phyloP scores from a whole-genome alignment of 2,888 invertebrate species.

The Nemotelus pantherinus region DNA sequence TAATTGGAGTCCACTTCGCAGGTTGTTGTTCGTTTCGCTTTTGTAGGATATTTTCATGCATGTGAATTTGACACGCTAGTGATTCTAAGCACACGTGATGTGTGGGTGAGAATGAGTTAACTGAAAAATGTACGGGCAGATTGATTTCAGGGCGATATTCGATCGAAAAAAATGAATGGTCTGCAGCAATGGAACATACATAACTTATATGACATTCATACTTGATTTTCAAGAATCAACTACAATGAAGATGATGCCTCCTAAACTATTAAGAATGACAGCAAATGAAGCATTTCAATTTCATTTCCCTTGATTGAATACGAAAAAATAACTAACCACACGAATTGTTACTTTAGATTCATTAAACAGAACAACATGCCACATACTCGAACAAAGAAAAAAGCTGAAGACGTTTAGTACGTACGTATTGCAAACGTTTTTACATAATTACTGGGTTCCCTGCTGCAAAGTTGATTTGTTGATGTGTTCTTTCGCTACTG shows the following conservation, averaged over 20 bases:
- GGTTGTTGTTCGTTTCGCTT: neutral
- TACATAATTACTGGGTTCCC: slow-evolving; percentile 32
- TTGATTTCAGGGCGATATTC: neutral
- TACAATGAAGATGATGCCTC: neutral
- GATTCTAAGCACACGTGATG: too few species aligned
- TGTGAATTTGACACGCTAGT: too few species aligned
- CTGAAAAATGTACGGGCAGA: too few species aligned
- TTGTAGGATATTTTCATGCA: neutral
- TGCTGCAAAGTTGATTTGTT: slow-evolving; percentile 44
- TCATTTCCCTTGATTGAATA: neutral
- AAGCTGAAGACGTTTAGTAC: slow-evolving; percentile 18
- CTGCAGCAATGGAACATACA: too few species aligned
- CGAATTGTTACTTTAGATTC: too few species aligned
- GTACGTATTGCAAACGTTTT: slow-evolving; percentile 3
- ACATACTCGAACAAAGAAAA: neutral
- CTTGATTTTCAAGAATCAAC: too few species aligned
- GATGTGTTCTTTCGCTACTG: slow-evolving; percentile 41
- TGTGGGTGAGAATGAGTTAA: too few species aligned
- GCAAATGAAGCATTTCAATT: neutral
- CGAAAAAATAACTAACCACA: too few species aligned
- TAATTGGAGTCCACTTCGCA: neutral
- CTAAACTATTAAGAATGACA: neutral
- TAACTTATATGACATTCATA: too few species aligned
- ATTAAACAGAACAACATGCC: too few species aligned
- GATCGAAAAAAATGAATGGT: neutral